A percentile compares a stretch with the other conserved stretches of the same genome.
Evolutionary conservation across 2,113 vertebrate genomes (phyloP).

Genomic region (Hyperopisus bebe): DNA sequence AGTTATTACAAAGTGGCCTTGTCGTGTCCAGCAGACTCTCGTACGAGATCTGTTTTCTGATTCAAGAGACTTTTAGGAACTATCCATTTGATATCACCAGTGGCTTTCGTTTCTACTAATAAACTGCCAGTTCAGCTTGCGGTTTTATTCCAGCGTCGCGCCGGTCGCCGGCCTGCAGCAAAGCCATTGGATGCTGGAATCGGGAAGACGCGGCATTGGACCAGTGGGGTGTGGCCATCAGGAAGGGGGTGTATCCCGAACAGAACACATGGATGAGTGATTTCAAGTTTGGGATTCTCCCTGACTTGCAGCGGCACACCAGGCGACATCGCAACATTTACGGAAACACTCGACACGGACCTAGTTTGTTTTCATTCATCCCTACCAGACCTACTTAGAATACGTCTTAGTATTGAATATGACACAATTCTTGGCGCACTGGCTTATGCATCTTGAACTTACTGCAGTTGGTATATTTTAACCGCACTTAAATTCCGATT

Average conservation of each 20-base stretch:
- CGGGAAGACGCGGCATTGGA: slow-evolving; percentile 20
- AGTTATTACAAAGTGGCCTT: not conserved
- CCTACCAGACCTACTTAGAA: slow-evolving; percentile 43
- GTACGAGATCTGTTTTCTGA: not conserved
- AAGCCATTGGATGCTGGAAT: slow-evolving; percentile 53
- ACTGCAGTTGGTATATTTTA: not conserved
- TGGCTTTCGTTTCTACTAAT: slow-evolving; percentile 29
- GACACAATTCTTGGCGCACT: slow-evolving; percentile 34
- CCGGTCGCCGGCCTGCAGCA: slow-evolving; percentile 29
- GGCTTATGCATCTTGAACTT: slow-evolving; percentile 37
- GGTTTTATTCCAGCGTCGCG: slow-evolving; percentile 59
- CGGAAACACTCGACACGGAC: slow-evolving; percentile 57
- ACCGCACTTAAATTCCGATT: not conserved
- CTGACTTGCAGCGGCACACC: slow-evolving; percentile 29
- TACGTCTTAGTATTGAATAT: slow-evolving; percentile 35
- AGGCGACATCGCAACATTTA: slow-evolving; percentile 43
- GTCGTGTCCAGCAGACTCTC: slow-evolving; percentile 8
- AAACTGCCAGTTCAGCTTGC: slow-evolving; percentile 25
- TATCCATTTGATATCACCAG: not conserved
- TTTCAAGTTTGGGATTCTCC: slow-evolving; percentile 39
- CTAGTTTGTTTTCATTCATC: slow-evolving; percentile 50
- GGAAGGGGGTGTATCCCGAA: slow-evolving; percentile 9
- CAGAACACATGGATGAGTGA: slow-evolving; percentile 32
- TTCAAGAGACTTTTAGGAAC: not conserved
- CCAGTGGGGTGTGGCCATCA: slow-evolving; percentile 36